Base-by-base conservation (phyloP, 2,113 vertebrate species). In the Pagrus major region DNA sequence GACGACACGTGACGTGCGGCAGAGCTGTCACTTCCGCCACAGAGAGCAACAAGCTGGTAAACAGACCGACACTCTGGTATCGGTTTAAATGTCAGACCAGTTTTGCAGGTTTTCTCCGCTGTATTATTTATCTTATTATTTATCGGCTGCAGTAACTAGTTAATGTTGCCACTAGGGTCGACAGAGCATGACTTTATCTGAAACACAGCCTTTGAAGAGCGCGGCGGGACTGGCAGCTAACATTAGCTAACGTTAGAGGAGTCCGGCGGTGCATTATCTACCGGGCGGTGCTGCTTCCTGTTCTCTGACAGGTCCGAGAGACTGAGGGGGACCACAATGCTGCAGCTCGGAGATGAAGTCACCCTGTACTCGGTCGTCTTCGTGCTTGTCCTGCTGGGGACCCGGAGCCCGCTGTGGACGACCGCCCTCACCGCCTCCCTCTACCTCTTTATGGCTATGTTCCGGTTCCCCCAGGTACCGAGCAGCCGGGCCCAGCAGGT, bases 381-480 rank as follows among this genome's bases (percentile, higher is more conserved):
- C 79, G 55, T 92, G 56, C 46, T 93, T 60, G 60, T 93, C 74
- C 88, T 97, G 73, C 61, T 94, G 60, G 83, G 94, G 37, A 96
- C 94, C 66, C 94, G 97, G 39, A 97, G 96, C 78, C 91, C 96
- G 11, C 33, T 95, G 27, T 94, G 95, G 86, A 92, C 96, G 25
- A 85, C 91, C 63, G 81, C 82, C 35, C 78, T 97, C 74, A 91
- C 94, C 5, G 91, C 89, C 79, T 93, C 94, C 37, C 87, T 97
- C 27, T 98, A 95, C 88, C 35, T 96, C 25, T 93, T 95, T 33
- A 81, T 98, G 86, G 90, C 91, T 51, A 41, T 96, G 83, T 92
- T 96, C 88, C 92, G 96, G 37, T 96, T 97, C 76, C 96, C 96
- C 27, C 97, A 95, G 46, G 88, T 96, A 21, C 86, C 95, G 0